Percentiles rank a stretch among this genome's conserved stretches.
phyloP scores from a whole-genome alignment of 1,140 invertebrate species.

The Drosophila tsacasi region DNA sequence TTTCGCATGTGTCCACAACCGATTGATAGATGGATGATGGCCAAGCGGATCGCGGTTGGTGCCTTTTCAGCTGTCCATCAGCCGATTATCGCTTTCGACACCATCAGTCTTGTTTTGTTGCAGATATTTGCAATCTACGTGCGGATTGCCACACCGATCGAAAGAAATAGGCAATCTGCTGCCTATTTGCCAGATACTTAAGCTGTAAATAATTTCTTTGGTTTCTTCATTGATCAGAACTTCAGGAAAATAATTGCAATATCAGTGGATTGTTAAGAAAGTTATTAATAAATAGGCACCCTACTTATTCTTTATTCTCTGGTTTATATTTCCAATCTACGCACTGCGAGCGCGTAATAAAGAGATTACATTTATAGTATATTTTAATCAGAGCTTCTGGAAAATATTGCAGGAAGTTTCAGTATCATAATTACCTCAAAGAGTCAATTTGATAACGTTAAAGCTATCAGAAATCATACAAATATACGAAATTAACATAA shows the following conservation, averaged over 20 bases:
- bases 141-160: constrained; percentile 12
- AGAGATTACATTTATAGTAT: background rate
- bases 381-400: no score
- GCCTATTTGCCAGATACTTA: constrained; percentile 8
- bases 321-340: background rate
- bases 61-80: constrained; percentile 20
- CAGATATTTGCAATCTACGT: constrained; percentile 44
- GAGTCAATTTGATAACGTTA: background rate
- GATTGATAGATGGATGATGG: constrained; percentile 34
- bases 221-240: background rate
- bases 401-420: background rate
- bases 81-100: constrained; percentile 23
- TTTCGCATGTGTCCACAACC: constrained; percentile 35
- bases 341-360: background rate
- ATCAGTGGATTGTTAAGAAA: no score
- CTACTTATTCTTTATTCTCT: background rate
- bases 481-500: background rate
- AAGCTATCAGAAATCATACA: background rate
- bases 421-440: no score
- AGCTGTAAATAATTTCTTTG: background rate
- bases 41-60: constrained; percentile 9
- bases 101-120: constrained; percentile 19
- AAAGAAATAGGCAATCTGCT: background rate
- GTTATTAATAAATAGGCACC: no score
- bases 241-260: background rate